These are phyloP conservation scores for Chloebia gouldiae DNA, from an alignment of 2,113 vertebrate genomes.

Conservation along the genomic window DNA sequence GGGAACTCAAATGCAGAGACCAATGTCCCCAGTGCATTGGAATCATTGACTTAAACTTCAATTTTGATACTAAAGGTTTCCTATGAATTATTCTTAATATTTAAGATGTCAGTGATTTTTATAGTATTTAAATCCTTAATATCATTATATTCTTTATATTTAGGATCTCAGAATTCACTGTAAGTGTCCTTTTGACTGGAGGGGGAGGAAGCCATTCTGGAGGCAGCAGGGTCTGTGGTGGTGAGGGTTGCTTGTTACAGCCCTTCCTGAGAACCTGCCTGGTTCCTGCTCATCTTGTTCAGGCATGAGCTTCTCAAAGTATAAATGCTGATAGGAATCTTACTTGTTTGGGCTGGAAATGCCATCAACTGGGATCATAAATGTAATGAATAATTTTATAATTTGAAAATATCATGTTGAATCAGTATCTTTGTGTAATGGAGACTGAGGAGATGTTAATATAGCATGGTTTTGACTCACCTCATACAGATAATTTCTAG, in stretches of 20 bases:
- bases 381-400: not conserved
- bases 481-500: not conserved
- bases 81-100: not conserved
- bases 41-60: not conserved
- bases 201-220: not conserved
- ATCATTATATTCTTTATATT: not conserved
- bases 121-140: not conserved
- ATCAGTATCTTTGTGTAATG: not conserved
- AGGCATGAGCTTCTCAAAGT: not conserved
- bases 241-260: not conserved
- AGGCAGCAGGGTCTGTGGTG: not conserved
- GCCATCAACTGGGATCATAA: not conserved
- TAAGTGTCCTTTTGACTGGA: not conserved
- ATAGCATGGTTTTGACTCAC: not conserved
- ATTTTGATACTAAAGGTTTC: not conserved
- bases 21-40: not conserved
- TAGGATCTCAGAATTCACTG: not conserved
- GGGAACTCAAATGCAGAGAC: not conserved
- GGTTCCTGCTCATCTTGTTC: not conserved
- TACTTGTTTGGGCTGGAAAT: not conserved
- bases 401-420: not conserved
- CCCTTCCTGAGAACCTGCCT: not conserved
- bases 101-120: not conserved
- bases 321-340: not conserved
- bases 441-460: not conserved